Evolutionary conservation across 2,113 vertebrate genomes (phyloP), one percentile per base, ranked within the genome.

Genomic region (Xiphophorus maculatus): DNA sequence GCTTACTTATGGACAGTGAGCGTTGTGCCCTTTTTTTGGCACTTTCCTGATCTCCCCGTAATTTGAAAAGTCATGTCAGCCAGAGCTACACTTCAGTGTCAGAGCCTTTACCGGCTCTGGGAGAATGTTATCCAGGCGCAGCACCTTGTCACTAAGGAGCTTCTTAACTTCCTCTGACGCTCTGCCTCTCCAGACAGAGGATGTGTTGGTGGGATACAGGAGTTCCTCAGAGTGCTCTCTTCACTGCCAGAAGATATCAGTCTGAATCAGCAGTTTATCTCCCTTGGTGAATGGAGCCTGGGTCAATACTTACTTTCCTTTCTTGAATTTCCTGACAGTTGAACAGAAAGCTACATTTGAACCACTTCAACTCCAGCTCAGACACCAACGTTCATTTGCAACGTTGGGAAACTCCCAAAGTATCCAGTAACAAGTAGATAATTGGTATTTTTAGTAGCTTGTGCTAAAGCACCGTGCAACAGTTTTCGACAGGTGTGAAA

Each of bases 91-190:
- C 51, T 74, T 64, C 48, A 60, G 63, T 60, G 61, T 74, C 1
- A 25, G 61, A 62, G 72, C 29, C 69, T 66, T 64, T 48, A 35
- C 64, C 27, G 22, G 28, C 70, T 79, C 32, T 11, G 42, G 77
- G 58, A 68, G 64, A 63, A 69, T 70, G 63, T 15, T 51, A 58
- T 60, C 48, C 64, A 61, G 64, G n/a, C 71, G 42, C 65, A 67
- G 64, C 35, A 22, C 33, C 48, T 67, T 61, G 65, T 67, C 51
- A 40, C 27, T n/a, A 27, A 66, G 65, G 67, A 62, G 67, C 72
- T 75, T 54, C 61, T 80, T 71, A 60, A 80, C 72, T 75, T 30
- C 48, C 30, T 74, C 44, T 71, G 63, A 72, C 69, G 61, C 62
- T 61, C 32, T 68, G 67, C 54, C 33, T 74, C 9, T 37, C 44